Evolutionary conservation across 53 echinoderm and acorn worm genomes (phyloP).

Genomic region (Apostichopus leukothele): DNA sequence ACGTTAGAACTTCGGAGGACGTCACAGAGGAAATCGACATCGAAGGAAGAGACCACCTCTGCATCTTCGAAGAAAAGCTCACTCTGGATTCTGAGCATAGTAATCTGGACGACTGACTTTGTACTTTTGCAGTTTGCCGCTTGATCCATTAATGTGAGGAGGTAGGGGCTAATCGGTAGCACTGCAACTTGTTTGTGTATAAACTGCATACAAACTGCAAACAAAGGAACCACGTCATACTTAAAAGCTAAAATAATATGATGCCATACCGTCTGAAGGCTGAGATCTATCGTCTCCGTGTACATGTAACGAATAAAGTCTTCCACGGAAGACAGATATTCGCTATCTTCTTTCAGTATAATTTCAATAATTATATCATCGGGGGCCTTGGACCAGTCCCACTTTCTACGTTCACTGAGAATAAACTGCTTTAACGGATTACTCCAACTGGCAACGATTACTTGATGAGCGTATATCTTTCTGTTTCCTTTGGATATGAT

Average conservation of each 20-base stretch:
- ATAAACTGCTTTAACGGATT: background rate
- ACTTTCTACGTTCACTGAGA: no score
- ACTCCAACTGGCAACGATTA: slow-evolving; percentile 33
- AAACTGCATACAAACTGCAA: background rate
- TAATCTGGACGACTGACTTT: background rate
- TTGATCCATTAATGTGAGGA: background rate
- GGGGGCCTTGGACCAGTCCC: background rate
- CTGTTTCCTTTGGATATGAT: background rate
- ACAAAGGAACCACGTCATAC: background rate
- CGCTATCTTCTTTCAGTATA: background rate
- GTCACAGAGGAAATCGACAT: slow-evolving; percentile 19
- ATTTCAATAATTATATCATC: background rate
- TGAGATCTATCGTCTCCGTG: slow-evolving; percentile 13
- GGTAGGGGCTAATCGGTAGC: background rate
- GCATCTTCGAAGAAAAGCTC: background rate
- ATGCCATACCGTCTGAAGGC: background rate
- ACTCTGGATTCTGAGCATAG: background rate
- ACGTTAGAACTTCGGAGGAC: slow-evolving; percentile 25
- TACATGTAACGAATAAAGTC: slow-evolving; percentile 20
- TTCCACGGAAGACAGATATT: background rate
- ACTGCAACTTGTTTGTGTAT: background rate
- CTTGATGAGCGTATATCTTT: background rate
- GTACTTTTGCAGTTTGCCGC: background rate
- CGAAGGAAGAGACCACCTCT: slow-evolving; percentile 3
- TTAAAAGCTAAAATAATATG: background rate